Evolutionary conservation across 2,113 vertebrate genomes (phyloP).

Genomic region (Xiphophorus hellerii): DNA sequence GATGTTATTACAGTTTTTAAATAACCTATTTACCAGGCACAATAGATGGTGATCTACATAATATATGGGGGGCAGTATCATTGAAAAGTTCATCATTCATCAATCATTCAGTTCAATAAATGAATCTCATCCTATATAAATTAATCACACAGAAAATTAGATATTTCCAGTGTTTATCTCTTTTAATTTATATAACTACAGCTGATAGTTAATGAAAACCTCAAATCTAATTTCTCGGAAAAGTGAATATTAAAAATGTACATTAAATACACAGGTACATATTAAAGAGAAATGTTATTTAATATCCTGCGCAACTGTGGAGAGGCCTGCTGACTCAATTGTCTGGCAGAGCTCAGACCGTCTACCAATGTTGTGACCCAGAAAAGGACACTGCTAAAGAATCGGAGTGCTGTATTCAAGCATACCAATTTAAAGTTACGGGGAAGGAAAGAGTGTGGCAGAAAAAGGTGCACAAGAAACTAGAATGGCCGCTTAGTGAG

Average conservation of each 20-base stretch:
- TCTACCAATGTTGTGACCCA: not conserved
- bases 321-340: not conserved
- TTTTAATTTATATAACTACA: not conserved
- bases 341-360: not conserved
- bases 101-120: not conserved
- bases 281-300: too few relatives aligned
- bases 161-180: not conserved
- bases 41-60: not conserved
- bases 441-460: not conserved
- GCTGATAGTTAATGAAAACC: too few relatives aligned
- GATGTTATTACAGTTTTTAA: not conserved
- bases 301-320: too few relatives aligned
- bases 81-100: too few relatives aligned
- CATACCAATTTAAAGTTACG: not conserved
- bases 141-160: not conserved
- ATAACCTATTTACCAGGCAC: not conserved
- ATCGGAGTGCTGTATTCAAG: not conserved
- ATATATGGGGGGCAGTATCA: not conserved
- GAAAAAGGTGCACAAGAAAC: not conserved
- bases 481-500: too few relatives aligned
- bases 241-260: too few relatives aligned
- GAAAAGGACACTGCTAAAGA: not conserved
- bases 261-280: too few relatives aligned
- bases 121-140: not conserved
- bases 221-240: too few relatives aligned